phyloP scores from a whole-genome alignment of 2,888 invertebrate species.

The Caenorhabditis sp. region DNA sequence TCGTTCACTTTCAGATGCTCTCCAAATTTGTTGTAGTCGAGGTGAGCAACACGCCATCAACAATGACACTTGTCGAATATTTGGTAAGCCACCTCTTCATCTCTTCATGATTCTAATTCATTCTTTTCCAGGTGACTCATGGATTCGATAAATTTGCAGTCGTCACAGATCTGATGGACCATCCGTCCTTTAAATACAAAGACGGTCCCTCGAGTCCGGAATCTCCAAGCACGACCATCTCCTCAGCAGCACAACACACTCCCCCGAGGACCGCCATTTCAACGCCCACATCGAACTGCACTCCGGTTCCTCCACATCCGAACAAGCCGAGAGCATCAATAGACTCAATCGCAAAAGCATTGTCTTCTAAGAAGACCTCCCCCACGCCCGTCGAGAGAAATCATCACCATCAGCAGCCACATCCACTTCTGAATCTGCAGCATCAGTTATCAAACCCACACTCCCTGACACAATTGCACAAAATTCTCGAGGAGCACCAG shows the following conservation, averaged over 20 bases:
- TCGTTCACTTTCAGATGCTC: constrained; percentile 58
- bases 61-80: constrained; percentile 66
- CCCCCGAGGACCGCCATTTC: constrained; percentile 50
- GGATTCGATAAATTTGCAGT: constrained; percentile 67
- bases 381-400: constrained; percentile 14
- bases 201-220: constrained; percentile 42
- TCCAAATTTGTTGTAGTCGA: constrained; percentile 68
- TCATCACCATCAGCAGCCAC: neutral
- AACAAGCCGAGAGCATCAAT: constrained; percentile 47
- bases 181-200: constrained; percentile 63
- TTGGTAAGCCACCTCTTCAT: constrained; percentile 34
- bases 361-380: constrained; percentile 45
- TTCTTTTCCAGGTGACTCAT: constrained; percentile 60
- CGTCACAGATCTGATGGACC: constrained; percentile 61
- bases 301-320: constrained; percentile 28
- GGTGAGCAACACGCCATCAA: constrained; percentile 60
- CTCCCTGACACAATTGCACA: constrained; percentile 17
- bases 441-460: constrained; percentile 10
- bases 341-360: constrained; percentile 43
- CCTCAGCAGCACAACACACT: constrained; percentile 44
- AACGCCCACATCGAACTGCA: constrained; percentile 39
- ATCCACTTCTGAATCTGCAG: neutral
- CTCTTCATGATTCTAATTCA: neutral
- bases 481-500: constrained; percentile 43
- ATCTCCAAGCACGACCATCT: constrained; percentile 50